Evolutionary conservation across 1,140 invertebrate genomes (phyloP).

Genomic region (Bombus picipes): DNA sequence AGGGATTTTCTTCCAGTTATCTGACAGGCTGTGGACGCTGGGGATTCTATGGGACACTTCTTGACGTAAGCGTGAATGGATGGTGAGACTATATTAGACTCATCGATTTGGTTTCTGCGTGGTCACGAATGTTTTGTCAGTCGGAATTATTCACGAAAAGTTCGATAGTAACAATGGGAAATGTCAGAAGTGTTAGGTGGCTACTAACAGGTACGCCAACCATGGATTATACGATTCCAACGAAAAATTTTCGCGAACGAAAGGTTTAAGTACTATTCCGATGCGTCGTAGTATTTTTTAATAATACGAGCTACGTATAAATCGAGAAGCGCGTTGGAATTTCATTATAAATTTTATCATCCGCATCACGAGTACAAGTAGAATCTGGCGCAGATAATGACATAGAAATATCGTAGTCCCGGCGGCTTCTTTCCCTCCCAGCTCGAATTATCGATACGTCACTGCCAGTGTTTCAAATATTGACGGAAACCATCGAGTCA

Average conservation of each 20-base stretch:
- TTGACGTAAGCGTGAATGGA: background rate
- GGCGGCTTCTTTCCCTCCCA: background rate
- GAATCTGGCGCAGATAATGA: background rate
- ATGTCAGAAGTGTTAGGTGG: background rate
- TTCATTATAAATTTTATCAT: constrained; percentile 16
- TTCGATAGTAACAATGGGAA: background rate
- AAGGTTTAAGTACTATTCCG: background rate
- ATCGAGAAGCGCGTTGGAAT: background rate
- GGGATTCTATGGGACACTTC: background rate
- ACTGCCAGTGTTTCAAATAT: constrained; percentile 4
- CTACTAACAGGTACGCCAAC: background rate
- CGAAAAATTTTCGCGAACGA: background rate
- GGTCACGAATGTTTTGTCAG: background rate
- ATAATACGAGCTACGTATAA: background rate
- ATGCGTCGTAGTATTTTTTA: background rate
- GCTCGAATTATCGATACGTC: background rate
- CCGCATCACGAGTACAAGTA: background rate
- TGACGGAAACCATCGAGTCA: background rate
- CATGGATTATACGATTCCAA: background rate
- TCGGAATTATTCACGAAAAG: background rate
- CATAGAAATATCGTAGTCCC: background rate
- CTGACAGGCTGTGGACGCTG: background rate
- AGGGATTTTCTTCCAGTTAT: background rate
- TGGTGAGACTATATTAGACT: background rate
- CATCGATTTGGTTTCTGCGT: background rate